Conservation (phyloP, 2,113 vertebrate species). For the Albula goreensis region DNA sequence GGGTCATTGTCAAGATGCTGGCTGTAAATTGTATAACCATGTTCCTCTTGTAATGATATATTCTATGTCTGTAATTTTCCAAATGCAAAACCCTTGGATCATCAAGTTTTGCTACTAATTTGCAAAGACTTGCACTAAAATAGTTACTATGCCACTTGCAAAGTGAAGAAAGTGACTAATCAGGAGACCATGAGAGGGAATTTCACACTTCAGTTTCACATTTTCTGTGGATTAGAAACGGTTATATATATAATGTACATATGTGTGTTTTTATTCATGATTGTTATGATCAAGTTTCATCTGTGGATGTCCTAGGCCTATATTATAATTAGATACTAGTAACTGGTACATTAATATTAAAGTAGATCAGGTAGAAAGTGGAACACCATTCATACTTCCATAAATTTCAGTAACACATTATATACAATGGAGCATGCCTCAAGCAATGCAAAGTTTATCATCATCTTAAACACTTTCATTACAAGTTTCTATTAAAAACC, state of each 20-base stretch:
- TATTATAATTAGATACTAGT: not conserved
- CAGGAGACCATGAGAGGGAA: not conserved
- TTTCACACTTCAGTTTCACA: not conserved
- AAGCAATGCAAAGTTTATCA: not conserved
- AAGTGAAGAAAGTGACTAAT: not conserved
- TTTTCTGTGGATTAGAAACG: not conserved
- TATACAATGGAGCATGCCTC: not conserved
- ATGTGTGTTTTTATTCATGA: too few species aligned
- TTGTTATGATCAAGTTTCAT: too few species aligned
- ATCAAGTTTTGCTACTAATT: not conserved
- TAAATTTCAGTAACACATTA: not conserved
- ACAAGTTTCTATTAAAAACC: not conserved
- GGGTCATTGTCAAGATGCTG: not conserved
- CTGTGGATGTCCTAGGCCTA: too few species aligned
- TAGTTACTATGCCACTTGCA: not conserved
- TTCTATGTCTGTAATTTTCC: not conserved
- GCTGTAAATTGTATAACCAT: not conserved
- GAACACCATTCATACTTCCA: not conserved
- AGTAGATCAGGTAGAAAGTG: not conserved
- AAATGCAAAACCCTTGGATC: not conserved
- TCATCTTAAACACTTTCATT: not conserved
- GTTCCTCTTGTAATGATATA: not conserved
- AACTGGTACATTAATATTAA: not conserved
- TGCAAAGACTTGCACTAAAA: not conserved
- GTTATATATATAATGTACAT: too few species aligned